phyloP scores from a whole-genome alignment of 2,797 vertebrate genomes.

The Gadopsis bispinosus region DNA sequence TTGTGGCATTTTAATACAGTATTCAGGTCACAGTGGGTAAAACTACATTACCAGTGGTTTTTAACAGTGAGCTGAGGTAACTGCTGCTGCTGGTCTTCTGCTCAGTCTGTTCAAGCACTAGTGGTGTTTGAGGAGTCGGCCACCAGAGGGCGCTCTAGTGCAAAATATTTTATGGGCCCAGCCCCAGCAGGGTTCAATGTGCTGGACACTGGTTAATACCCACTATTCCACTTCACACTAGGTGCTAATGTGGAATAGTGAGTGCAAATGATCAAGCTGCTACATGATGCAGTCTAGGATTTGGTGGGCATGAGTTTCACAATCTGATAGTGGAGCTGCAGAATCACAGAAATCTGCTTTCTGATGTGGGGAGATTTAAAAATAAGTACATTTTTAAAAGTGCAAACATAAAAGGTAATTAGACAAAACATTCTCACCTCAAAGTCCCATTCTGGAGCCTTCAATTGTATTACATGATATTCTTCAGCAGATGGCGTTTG shows the following conservation, averaged over 20 bases:
- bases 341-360: background rate
- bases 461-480: background rate
- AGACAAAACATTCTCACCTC: background rate
- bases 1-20: background rate
- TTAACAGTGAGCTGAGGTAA: background rate
- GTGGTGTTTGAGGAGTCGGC: background rate
- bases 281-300: background rate
- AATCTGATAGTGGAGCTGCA: background rate
- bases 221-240: background rate
- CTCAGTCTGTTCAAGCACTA: background rate
- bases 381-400: background rate
- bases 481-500: background rate
- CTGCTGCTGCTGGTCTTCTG: background rate
- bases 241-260: background rate
- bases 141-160: constrained; percentile 43
- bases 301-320: background rate
- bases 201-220: background rate
- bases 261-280: background rate
- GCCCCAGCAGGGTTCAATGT: background rate
- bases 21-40: background rate
- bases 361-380: background rate
- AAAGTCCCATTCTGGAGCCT: background rate
- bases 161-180: background rate
- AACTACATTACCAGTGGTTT: background rate
- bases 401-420: background rate